phyloP scores from a whole-genome alignment of 2,797 vertebrate genomes.

The Clarias pachynema region DNA sequence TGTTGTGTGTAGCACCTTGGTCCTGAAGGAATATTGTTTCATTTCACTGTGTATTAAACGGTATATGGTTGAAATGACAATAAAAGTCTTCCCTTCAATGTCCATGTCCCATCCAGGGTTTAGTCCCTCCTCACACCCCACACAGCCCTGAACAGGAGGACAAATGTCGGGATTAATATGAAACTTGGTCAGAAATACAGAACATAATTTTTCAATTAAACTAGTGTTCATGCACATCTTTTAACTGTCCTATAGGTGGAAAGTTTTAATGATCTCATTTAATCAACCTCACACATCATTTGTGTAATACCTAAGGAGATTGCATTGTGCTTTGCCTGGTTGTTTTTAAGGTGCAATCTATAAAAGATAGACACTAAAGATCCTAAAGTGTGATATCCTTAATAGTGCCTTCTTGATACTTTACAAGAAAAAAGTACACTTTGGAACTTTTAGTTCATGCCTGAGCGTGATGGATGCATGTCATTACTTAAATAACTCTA shows the following conservation, averaged over 20 bases:
- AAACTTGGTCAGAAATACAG: neutral
- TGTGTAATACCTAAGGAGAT: neutral
- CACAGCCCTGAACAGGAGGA: neutral
- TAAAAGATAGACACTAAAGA: neutral
- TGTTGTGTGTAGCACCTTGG: no score
- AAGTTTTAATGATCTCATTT: neutral
- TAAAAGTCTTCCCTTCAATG: neutral
- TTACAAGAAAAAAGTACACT: neutral
- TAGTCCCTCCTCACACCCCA: neutral
- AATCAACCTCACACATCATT: neutral
- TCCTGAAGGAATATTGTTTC: no score
- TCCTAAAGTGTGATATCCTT: neutral
- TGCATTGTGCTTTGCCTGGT: neutral
- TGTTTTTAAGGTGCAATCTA: neutral
- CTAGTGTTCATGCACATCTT: neutral
- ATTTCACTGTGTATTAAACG: no score
- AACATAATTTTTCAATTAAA: neutral
- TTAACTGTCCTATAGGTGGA: neutral
- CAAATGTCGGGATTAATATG: neutral
- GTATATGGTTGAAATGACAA: no score
- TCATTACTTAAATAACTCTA: no score
- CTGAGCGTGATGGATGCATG: neutral
- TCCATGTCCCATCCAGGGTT: neutral
- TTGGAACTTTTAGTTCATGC: neutral
- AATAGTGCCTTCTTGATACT: neutral